A percentile compares a stretch with the other conserved stretches of the same genome.
These are phyloP conservation scores for Cheilinus undulatus DNA, from an alignment of 2,113 vertebrate genomes.

Conservation along the genomic window DNA sequence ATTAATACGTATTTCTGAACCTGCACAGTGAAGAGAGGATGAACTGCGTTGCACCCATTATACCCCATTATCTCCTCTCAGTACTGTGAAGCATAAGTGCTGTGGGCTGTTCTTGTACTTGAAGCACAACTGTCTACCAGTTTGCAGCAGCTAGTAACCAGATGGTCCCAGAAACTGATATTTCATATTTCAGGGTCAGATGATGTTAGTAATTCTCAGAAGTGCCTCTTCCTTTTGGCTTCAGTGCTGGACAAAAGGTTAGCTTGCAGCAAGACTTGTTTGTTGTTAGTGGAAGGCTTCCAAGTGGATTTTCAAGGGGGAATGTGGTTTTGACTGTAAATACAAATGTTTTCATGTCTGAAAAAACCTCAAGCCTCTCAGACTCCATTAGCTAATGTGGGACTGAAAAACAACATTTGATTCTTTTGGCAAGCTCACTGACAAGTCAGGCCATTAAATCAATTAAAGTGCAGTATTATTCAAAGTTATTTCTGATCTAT, in stretches of 20 bases:
- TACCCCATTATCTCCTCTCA: slow-evolving; percentile 68
- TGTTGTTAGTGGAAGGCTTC: no score
- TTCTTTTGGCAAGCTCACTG: no score
- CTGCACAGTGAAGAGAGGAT: slow-evolving; percentile 65
- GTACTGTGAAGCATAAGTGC: slow-evolving; percentile 76
- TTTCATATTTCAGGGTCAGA: background rate
- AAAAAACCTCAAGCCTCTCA: no score
- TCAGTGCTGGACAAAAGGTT: slow-evolving; percentile 8
- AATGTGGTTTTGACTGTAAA: no score
- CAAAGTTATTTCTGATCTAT: no score
- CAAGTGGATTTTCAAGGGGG: no score
- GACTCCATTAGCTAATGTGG: no score
- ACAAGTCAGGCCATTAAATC: no score
- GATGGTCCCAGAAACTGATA: slow-evolving; percentile 12
- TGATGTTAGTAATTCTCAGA: slow-evolving; percentile 6
- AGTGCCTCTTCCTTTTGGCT: slow-evolving; percentile 5
- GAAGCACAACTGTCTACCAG: slow-evolving; percentile 18
- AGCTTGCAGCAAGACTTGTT: background rate
- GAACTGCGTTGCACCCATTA: slow-evolving; percentile 74
- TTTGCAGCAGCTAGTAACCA: slow-evolving; percentile 18
- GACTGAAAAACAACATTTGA: no score
- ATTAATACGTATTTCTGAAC: background rate
- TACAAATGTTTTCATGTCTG: no score
- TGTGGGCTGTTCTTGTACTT: slow-evolving; percentile 32
- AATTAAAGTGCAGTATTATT: no score